Evolutionary conservation across 2,888 invertebrate species (phyloP).

Genomic region (Nesidiocoris tenuis): DNA sequence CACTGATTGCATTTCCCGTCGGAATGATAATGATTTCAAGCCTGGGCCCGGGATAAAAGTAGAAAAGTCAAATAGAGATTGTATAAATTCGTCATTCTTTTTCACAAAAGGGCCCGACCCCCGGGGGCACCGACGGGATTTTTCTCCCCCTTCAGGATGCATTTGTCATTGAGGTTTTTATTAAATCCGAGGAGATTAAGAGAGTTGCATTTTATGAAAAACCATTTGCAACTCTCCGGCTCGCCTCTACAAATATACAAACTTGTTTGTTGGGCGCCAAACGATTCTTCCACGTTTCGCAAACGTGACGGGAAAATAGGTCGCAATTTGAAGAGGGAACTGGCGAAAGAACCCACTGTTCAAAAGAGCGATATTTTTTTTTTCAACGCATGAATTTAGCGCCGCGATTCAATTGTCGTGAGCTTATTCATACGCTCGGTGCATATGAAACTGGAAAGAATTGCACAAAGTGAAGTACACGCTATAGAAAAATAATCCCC

Average conservation of each 20-base stretch:
- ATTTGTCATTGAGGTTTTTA: constrained; percentile 22
- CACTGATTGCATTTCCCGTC: background rate
- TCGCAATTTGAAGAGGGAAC: background rate
- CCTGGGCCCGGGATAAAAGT: background rate
- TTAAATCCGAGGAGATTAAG: constrained; percentile 38
- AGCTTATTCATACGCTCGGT: background rate
- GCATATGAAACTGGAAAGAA: background rate
- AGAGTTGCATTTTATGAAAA: constrained; percentile 41
- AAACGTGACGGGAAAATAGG: background rate
- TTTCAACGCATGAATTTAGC: background rate
- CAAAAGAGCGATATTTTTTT: background rate
- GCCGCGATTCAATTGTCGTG: background rate
- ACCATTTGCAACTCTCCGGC: constrained; percentile 30
- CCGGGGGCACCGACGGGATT: background rate
- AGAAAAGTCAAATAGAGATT: no score
- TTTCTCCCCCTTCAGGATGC: background rate
- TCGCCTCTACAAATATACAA: background rate
- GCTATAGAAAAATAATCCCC: no score
- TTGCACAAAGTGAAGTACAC: background rate
- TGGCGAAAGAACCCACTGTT: background rate
- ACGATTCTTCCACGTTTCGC: background rate
- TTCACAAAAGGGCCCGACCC: background rate
- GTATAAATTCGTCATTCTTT: no score
- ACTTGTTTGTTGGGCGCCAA: background rate
- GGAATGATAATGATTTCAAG: background rate